Percentiles rank a stretch among this genome's conserved stretches.
These are phyloP conservation scores for Zaprionus camerounensis DNA, from an alignment of 1,140 invertebrate species.

Conservation along the genomic window DNA sequence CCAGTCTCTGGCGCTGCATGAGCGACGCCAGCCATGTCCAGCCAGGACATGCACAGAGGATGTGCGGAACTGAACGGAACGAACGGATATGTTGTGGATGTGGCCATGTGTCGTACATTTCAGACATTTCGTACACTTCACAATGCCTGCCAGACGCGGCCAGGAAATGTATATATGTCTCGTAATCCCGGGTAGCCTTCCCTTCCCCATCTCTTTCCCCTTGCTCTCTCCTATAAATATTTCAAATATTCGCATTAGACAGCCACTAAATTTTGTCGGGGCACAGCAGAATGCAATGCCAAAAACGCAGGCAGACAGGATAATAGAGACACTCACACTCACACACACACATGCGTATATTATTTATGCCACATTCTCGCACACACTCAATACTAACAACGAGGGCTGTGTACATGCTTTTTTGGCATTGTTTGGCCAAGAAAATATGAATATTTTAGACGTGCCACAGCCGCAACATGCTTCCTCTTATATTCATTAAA, in stretches of 20 bases:
- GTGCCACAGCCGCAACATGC: background rate
- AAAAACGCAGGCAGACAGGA: constrained; percentile 29
- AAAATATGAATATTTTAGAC: background rate
- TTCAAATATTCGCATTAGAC: constrained; percentile 57
- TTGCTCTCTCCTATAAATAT: constrained; percentile 24
- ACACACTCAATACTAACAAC: background rate
- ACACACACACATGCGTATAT: background rate
- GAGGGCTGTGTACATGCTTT: background rate
- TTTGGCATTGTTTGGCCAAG: background rate
- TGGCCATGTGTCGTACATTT: constrained; percentile 46
- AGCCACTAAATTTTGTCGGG: constrained; percentile 36
- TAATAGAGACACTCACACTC: background rate
- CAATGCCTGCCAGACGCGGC: constrained; percentile 45
- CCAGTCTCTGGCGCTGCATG: constrained; percentile 59
- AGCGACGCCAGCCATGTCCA: constrained; percentile 69
- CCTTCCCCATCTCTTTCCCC: constrained; percentile 3
- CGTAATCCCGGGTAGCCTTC: constrained; percentile 33
- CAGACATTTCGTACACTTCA: constrained; percentile 18
- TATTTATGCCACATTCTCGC: constrained; percentile 5
- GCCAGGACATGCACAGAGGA: constrained; percentile 60
- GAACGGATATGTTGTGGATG: constrained; percentile 40
- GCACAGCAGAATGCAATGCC: constrained; percentile 31
- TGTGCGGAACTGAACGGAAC: constrained; percentile 14
- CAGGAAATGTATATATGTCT: constrained; percentile 38
- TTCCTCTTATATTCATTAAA: background rate